Evolutionary conservation across 2,888 invertebrate genomes (phyloP).

Genomic region (Hemistola chrysoprasaria): DNA sequence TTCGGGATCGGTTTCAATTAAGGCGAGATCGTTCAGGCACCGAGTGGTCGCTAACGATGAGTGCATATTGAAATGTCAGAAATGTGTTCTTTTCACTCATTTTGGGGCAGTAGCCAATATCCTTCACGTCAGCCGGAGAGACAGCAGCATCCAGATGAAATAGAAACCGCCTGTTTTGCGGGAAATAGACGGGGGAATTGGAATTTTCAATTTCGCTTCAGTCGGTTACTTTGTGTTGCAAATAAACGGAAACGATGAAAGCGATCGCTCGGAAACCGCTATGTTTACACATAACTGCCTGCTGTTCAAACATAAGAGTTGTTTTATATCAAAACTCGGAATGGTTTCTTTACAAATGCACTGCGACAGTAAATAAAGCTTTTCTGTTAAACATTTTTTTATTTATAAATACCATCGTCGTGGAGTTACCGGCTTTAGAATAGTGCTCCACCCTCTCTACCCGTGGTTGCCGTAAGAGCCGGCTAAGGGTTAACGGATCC

Average conservation of each 20-base stretch:
- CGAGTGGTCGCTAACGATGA: constrained; percentile 50
- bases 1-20: constrained; percentile 32
- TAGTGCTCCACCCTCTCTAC: too few relatives aligned
- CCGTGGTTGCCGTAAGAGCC: too few relatives aligned
- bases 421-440: too few relatives aligned
- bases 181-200: constrained; percentile 73
- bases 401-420: too few relatives aligned
- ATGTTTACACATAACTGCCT: constrained; percentile 2
- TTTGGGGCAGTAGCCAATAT: constrained; percentile 73
- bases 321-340: constrained; percentile 6
- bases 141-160: constrained; percentile 62
- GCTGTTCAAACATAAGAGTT: constrained; percentile 16
- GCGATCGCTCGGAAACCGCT: constrained; percentile 16
- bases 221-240: constrained; percentile 55
- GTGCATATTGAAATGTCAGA: constrained; percentile 80
- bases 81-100: constrained; percentile 78
- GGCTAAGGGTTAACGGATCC: too few relatives aligned
- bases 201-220: constrained; percentile 70
- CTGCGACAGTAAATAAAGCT: too few relatives aligned
- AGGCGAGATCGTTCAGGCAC: constrained; percentile 18
- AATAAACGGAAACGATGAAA: constrained; percentile 46
- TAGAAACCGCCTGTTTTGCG: constrained; percentile 70
- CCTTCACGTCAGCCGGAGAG: constrained; percentile 69
- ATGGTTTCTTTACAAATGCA: constrained; percentile 5
- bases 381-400: too few relatives aligned